A percentile compares a stretch with the other conserved stretches of the same genome.
Evolutionary conservation across 2,888 invertebrate genomes (phyloP).

Genomic region (Acrobasis repandana): DNA sequence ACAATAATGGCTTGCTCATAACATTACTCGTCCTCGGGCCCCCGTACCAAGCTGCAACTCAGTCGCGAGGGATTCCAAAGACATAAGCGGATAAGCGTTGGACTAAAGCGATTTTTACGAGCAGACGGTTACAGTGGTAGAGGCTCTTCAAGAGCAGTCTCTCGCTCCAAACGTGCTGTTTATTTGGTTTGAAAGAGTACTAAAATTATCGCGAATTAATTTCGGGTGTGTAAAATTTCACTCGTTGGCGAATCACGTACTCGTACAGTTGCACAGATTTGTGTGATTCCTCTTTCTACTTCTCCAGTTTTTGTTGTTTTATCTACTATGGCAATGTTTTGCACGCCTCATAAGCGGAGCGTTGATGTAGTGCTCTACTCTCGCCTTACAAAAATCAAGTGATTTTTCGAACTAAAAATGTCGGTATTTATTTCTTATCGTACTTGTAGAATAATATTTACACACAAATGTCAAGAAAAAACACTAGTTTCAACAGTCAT

Average conservation of each 20-base stretch:
- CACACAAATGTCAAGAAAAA: too few species aligned
- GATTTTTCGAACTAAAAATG: too few species aligned
- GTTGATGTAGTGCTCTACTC: too few species aligned
- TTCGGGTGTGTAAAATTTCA: conserved; percentile 50
- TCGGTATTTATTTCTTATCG: too few species aligned
- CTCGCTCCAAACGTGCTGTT: conserved; percentile 56
- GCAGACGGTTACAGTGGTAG: conserved; percentile 48
- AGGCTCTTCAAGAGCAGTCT: conserved; percentile 59
- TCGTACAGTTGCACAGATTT: conserved; percentile 18
- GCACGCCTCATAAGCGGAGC: too few species aligned
- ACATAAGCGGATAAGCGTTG: conserved; percentile 35
- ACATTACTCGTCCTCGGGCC: conserved; percentile 80
- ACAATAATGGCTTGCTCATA: conserved; percentile 83
- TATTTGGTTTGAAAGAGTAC: conserved; percentile 59
- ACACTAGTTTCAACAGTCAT: too few species aligned
- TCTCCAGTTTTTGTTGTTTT: conserved; percentile 25
- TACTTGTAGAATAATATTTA: too few species aligned
- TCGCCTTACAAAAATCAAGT: too few species aligned
- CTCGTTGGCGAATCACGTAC: conserved; percentile 39
- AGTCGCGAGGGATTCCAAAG: conserved; percentile 54
- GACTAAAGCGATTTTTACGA: conserved; percentile 34
- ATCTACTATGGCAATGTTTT: too few species aligned
- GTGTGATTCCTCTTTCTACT: conserved; percentile 15
- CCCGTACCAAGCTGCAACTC: conserved; percentile 63
- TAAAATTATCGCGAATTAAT: conserved; percentile 60